phyloP scores from a whole-genome alignment of 2,888 invertebrate species.

The Acleris holmiana region DNA sequence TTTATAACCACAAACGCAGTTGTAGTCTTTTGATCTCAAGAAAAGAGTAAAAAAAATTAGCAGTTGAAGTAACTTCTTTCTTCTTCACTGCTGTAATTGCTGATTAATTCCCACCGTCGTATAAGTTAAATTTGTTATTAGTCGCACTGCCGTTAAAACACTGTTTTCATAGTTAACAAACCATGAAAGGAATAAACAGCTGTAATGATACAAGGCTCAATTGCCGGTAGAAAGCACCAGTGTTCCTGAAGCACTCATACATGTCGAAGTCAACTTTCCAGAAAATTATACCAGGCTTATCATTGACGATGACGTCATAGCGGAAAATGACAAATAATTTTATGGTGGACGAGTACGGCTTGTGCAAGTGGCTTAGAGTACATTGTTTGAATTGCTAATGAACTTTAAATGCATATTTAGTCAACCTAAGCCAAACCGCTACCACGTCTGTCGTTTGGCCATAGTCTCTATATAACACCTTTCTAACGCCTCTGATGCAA shows the following conservation, averaged over 20 bases:
- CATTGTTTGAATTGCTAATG: neutral
- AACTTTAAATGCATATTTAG: too few relatives aligned
- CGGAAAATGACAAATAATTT: slow-evolving; percentile 1
- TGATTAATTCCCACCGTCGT: too few relatives aligned
- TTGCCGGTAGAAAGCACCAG: slow-evolving; percentile 54
- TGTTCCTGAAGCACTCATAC: slow-evolving; percentile 64
- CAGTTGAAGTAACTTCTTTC: too few relatives aligned
- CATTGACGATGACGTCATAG: slow-evolving; percentile 15
- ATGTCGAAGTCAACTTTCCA: slow-evolving; percentile 71
- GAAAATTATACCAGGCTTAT: slow-evolving; percentile 47
- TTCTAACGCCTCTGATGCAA: too few relatives aligned
- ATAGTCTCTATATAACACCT: too few relatives aligned
- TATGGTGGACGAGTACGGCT: neutral
- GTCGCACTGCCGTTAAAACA: neutral
- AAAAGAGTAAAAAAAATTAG: too few relatives aligned
- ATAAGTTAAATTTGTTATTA: neutral
- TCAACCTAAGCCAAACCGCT: too few relatives aligned
- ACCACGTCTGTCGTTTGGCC: too few relatives aligned
- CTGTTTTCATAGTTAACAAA: slow-evolving; percentile 22
- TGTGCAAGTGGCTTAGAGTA: neutral
- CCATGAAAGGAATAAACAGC: slow-evolving; percentile 12
- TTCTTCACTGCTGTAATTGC: too few relatives aligned
- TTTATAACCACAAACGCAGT: too few relatives aligned
- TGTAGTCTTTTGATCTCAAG: too few relatives aligned
- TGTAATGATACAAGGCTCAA: slow-evolving; percentile 15